Percentiles rank a stretch among this genome's conserved stretches.
phyloP scores from a whole-genome alignment of 2,113 vertebrate genomes.

The Hippolais icterina region DNA sequence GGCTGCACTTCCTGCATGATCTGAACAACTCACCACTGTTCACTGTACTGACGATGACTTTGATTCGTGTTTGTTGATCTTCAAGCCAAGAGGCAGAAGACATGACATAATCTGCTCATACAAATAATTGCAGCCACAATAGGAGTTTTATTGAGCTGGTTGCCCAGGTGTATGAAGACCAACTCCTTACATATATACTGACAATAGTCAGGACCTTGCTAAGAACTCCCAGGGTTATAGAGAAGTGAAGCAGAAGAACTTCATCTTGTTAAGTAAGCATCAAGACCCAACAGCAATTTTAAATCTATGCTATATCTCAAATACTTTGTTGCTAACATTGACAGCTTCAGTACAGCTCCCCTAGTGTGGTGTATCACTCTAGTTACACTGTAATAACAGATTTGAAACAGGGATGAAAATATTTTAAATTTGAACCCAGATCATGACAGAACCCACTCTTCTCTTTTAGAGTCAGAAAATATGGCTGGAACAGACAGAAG shows the following conservation, averaged over 20 bases:
- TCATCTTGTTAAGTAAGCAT: neutral
- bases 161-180: neutral
- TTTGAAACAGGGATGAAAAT: neutral
- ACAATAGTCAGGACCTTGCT: neutral
- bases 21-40: neutral
- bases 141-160: neutral
- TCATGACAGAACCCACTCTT: neutral
- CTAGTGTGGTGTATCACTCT: fast-evolving
- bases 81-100: neutral
- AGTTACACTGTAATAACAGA: neutral
- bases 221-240: neutral
- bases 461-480: neutral
- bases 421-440: neutral
- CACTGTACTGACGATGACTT: neutral
- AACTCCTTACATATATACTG: neutral
- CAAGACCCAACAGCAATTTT: neutral
- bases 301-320: neutral
- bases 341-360: neutral
- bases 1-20: neutral
- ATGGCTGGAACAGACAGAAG: neutral
- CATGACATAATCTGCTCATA: neutral
- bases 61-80: neutral
- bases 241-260: neutral
- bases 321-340: neutral
- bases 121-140: neutral